A percentile compares a stretch with the other conserved stretches of the same genome.
Conservation (phyloP, 2,113 vertebrate genomes). For the Nipponia nippon region DNA sequence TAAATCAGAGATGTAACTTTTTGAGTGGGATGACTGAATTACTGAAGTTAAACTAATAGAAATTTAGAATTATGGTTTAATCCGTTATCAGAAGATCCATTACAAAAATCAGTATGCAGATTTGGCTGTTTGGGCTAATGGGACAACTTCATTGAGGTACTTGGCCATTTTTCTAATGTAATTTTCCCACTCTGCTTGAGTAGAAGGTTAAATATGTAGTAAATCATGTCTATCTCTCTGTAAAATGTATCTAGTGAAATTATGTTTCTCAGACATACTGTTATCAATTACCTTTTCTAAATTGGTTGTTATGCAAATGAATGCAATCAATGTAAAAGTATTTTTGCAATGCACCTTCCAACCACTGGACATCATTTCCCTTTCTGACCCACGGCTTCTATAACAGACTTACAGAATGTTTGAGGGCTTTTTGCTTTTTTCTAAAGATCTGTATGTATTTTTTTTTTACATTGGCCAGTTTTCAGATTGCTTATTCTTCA, state of each 20-base stretch:
- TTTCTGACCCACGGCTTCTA: not conserved
- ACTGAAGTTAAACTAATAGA: not conserved
- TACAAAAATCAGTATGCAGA: not conserved
- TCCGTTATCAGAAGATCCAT: not conserved
- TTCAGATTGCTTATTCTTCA: not conserved
- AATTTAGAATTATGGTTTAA: not conserved
- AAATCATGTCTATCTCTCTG: slow-evolving; percentile 36
- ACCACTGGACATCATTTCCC: not conserved
- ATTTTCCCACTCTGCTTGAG: slow-evolving; percentile 64
- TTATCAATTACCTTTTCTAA: not conserved
- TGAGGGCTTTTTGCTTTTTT: slow-evolving; percentile 23
- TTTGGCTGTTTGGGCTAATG: not conserved
- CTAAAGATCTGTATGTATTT: slow-evolving; percentile 46
- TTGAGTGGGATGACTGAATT: not conserved
- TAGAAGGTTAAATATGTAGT: slow-evolving; percentile 58
- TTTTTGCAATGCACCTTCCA: slow-evolving; percentile 29
- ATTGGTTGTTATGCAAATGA: not conserved
- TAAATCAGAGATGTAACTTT: not conserved
- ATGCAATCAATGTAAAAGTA: not conserved
- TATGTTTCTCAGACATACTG: slow-evolving; percentile 59
- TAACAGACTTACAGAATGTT: not conserved
- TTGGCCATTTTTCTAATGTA: not conserved
- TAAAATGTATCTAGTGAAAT: slow-evolving; percentile 30
- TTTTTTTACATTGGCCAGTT: slow-evolving; percentile 67
- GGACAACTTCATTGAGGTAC: not conserved